Base-by-base conservation (phyloP, 2,797 vertebrate species). In the Borostomias antarcticus region DNA sequence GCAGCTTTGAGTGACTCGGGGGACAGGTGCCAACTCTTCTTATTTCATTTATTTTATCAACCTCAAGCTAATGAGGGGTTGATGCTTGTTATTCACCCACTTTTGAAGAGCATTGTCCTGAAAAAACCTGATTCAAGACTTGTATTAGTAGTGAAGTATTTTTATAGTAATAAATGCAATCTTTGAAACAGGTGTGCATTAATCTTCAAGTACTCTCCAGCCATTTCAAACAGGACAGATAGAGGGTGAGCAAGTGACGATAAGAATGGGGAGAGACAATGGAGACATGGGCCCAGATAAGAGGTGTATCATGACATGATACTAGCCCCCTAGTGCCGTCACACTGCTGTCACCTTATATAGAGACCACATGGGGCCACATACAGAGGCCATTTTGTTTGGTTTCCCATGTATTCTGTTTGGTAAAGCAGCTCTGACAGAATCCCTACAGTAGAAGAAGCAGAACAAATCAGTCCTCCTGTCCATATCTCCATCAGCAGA, bases 1-100 rank as follows among this genome's bases (percentile, higher is more conserved):
- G 64, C 64, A 21, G 65, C 67, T 75, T 60, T 72, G 75, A 73
- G 73, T 77, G 76, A 80, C 73, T 84, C 64, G 32, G 57, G 71
- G 50, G 71, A 79, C 62, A 45, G 35, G 54, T 52, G 54, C 33
- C 50, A 59, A 64, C 60, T 63, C 51, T 40, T 57, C 30, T 58
- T 40, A 61, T 66, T 66, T 45, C 53, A 17, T 33, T 57, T 77
- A 64, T 69, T 68, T 68, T 29, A 83, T 75, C 64, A 59, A 78
- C 71, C 62, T 51, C 57, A 66, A 65, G 53, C 47, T 74, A 78
- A 82, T 73, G 71, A 73, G 63, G n/a, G 58, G n/a, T 48, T 26
- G n/a, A 72, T 48, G 65, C 64, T 35, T 40, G 64, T 26, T 62
- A 52, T 23, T 45, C n/a, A 33, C 45, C 30, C 21, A 43, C 64